Conservation (phyloP, 1,140 invertebrate species). For the Pristionchus pacificus region DNA sequence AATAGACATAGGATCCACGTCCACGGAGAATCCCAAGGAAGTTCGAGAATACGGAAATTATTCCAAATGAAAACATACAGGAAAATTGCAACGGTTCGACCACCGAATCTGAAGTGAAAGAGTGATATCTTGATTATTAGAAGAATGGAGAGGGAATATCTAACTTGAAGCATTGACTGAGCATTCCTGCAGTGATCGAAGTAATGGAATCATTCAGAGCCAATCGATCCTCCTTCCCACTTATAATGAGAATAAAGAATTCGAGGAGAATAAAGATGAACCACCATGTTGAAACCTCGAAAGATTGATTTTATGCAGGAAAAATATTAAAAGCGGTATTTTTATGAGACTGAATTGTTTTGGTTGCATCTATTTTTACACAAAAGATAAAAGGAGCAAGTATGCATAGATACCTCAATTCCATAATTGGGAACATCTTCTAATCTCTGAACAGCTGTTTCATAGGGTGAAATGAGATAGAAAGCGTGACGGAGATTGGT, state of each 20-base stretch:
- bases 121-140: too few relatives aligned
- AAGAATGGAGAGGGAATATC: slow-evolving; percentile 1
- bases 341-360: background rate
- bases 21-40: slow-evolving; percentile 57
- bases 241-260: slow-evolving; percentile 46
- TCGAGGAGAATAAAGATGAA: slow-evolving; percentile 49
- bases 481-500: slow-evolving; percentile 52
- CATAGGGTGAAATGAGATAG: slow-evolving; percentile 54
- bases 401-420: slow-evolving; percentile 47
- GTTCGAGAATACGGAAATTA: slow-evolving; percentile 50
- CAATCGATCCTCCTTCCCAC: slow-evolving; percentile 49
- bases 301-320: slow-evolving; percentile 4
- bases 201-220: slow-evolving; percentile 56
- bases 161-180: slow-evolving; percentile 57
- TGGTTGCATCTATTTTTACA: too few relatives aligned
- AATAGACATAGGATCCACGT: slow-evolving; percentile 56
- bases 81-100: slow-evolving; percentile 53
- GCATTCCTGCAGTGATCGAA: slow-evolving; percentile 54
- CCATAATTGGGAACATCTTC: slow-evolving; percentile 56
- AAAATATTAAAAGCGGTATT: background rate
- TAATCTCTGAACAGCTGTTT: slow-evolving; percentile 42
- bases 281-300: slow-evolving; percentile 55
- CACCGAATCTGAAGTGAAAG: slow-evolving; percentile 47
- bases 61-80: slow-evolving; percentile 54
- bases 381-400: slow-evolving; percentile 8